phyloP scores from a whole-genome alignment of 1,140 invertebrate genomes.

The Neodiprion fabricii region DNA sequence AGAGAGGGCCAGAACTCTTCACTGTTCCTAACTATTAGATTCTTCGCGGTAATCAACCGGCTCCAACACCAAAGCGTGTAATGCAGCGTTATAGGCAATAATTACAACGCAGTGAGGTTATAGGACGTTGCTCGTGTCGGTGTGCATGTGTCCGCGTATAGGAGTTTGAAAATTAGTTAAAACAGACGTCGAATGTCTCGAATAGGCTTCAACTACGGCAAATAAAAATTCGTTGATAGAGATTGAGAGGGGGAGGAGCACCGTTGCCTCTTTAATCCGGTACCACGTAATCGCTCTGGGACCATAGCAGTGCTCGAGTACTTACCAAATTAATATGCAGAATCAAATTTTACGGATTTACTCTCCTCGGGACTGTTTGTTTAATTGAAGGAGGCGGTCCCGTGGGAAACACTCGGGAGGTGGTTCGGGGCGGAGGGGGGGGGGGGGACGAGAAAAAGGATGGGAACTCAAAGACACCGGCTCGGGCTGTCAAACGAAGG shows the following conservation, averaged over 20 bases:
- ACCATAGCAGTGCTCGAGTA: not conserved
- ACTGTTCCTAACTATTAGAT: not conserved
- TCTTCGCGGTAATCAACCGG: not conserved
- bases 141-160: no score
- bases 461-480: constrained; percentile 42
- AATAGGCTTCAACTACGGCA: not conserved
- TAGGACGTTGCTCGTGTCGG: not conserved
- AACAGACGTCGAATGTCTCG: no score
- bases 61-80: not conserved
- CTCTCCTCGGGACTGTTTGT: constrained; percentile 33
- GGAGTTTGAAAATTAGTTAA: no score
- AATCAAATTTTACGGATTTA: constrained; percentile 39
- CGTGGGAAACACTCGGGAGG: not conserved
- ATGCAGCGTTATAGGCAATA: not conserved
- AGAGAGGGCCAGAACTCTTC: not conserved
- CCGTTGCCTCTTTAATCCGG: not conserved
- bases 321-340: constrained; percentile 34
- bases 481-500: constrained; percentile 24
- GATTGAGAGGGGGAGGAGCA: not conserved
- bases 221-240: not conserved
- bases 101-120: not conserved
- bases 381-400: constrained; percentile 43
- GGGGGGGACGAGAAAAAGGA: constrained; percentile 8
- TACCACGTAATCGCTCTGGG: not conserved
- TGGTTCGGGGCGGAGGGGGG: not conserved